These are phyloP conservation scores for Eulemur macaco DNA, from an alignment of 2,113 vertebrate species.

Conservation along the genomic window DNA sequence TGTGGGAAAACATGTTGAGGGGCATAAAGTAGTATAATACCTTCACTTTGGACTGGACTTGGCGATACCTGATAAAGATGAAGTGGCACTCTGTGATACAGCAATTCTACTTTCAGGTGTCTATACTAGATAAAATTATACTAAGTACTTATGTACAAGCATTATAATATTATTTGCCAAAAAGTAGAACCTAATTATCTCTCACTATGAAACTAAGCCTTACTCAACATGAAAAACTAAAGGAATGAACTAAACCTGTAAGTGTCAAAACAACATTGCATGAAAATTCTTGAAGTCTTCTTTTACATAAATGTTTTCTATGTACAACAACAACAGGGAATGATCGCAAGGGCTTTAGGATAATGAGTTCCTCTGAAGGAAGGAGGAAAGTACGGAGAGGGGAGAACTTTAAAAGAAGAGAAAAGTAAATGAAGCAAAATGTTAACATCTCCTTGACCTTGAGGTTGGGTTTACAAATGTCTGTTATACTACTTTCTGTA, in stretches of 20 bases:
- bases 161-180: slow-evolving; percentile 3
- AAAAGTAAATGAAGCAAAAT: not conserved
- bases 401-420: not conserved
- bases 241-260: not conserved
- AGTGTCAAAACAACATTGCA: not conserved
- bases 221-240: slow-evolving; percentile 10
- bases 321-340: not conserved
- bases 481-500: not conserved
- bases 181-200: not conserved
- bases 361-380: not conserved
- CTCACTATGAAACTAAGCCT: not conserved
- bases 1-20: not conserved
- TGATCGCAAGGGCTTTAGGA: not conserved
- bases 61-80: not conserved
- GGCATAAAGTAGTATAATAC: not conserved
- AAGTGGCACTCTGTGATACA: not conserved
- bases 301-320: not conserved
- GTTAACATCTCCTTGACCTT: not conserved
- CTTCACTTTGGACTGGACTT: not conserved
- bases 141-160: not conserved
- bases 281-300: not conserved
- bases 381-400: not conserved
- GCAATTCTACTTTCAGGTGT: not conserved
- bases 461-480: not conserved
- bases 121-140: not conserved